Evolutionary conservation across 2,888 invertebrate species (phyloP).

Genomic region (Eretmocerus hayati): DNA sequence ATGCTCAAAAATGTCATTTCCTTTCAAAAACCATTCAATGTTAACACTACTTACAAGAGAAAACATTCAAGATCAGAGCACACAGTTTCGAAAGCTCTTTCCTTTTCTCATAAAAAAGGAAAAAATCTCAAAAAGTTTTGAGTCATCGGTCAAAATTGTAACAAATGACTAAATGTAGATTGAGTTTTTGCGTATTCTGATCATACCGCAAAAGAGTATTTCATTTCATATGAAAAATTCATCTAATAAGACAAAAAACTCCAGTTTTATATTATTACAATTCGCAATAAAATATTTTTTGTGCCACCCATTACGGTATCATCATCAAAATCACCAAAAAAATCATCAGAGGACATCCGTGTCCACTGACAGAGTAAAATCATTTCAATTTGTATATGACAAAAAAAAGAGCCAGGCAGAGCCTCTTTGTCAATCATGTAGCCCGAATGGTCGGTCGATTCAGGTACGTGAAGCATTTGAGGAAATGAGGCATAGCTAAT

Average conservation of each 20-base stretch:
- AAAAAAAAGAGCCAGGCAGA: constrained; percentile 27
- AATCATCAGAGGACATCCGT: too few species aligned
- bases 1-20: constrained; percentile 49
- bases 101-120: constrained; percentile 20
- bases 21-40: constrained; percentile 46
- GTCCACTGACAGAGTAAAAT: not conserved
- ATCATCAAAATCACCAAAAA: too few species aligned
- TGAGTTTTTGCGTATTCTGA: too few species aligned
- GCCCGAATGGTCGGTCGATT: constrained; percentile 45
- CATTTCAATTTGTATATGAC: constrained; percentile 4
- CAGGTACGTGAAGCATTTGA: constrained; percentile 47
- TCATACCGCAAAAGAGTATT: too few species aligned
- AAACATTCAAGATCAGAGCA: constrained; percentile 28
- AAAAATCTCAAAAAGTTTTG: constrained; percentile 11
- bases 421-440: constrained; percentile 23
- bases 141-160: too few species aligned
- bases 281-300: too few species aligned
- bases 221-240: too few species aligned
- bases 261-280: too few species aligned
- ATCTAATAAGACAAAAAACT: too few species aligned
- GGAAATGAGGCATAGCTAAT: constrained; percentile 46
- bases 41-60: constrained; percentile 35
- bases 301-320: not conserved
- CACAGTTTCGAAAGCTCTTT: constrained; percentile 21
- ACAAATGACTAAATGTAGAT: too few species aligned